A percentile compares a stretch with the other conserved stretches of the same genome.
Conservation (phyloP, 2,113 vertebrate genomes). For the Hyaena hyaena region DNA sequence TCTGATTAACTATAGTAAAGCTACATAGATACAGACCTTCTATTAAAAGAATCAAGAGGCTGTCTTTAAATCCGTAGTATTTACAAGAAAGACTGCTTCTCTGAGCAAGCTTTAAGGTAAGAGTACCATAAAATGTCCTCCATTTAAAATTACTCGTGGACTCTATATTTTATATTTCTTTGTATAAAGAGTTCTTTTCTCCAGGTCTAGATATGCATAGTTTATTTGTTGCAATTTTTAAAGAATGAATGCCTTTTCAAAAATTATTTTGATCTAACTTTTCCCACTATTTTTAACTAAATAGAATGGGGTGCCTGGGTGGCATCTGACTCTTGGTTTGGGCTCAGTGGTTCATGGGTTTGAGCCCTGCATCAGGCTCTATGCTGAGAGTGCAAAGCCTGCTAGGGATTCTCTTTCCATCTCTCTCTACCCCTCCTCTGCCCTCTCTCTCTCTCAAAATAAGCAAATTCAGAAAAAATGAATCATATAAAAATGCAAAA, state of each 20-base stretch:
- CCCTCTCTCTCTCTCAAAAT: no score
- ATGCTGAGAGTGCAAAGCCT: no score
- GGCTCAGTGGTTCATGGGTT: no score
- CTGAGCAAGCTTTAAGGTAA: neutral
- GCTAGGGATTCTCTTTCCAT: no score
- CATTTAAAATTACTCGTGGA: conserved; percentile 45
- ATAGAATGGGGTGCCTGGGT: neutral
- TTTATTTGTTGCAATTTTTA: conserved; percentile 4
- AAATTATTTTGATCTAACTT: neutral
- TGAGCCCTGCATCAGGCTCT: no score
- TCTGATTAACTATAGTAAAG: neutral
- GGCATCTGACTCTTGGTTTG: no score
- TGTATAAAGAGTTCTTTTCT: conserved; percentile 13
- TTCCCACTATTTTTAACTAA: neutral
- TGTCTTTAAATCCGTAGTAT: neutral
- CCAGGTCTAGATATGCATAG: neutral
- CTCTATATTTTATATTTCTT: conserved; percentile 1
- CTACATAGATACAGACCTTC: neutral
- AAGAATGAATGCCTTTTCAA: neutral
- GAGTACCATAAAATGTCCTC: conserved; percentile 22
- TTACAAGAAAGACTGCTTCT: neutral
- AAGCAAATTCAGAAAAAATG: no score
- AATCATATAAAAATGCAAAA: conserved; percentile 5
- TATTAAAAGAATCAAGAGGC: conserved; percentile 24
- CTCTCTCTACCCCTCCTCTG: no score